Percentiles rank a stretch among this genome's conserved stretches.
Conservation (phyloP, 2,113 vertebrate genomes). For the Apteryx owenii region DNA sequence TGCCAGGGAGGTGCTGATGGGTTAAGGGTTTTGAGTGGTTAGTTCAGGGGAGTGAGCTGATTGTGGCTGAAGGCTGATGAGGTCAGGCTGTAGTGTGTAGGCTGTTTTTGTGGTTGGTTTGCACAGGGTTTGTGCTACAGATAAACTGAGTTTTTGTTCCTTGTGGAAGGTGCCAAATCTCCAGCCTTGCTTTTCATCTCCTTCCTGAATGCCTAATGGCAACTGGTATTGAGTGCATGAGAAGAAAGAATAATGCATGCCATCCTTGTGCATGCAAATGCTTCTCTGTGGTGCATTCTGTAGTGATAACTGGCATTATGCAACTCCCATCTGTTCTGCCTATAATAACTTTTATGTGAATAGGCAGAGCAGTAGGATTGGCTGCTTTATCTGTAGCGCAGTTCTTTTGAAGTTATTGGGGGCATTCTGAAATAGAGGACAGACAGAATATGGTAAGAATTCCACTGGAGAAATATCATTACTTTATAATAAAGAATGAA, state of each 20-base stretch:
- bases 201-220: not conserved
- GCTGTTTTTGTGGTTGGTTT: not conserved
- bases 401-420: not conserved
- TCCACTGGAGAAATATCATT: not conserved
- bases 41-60: not conserved
- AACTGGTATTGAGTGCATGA: not conserved
- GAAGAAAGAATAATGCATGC: not conserved
- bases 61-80: not conserved
- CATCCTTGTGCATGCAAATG: not conserved
- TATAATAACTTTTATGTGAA: not conserved
- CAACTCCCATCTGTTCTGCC: not conserved
- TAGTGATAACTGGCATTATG: not conserved
- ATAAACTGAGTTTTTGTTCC: not conserved
- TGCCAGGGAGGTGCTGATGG: not conserved
- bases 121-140: not conserved
- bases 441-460: not conserved
- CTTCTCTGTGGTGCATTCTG: not conserved
- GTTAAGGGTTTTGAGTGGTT: not conserved
- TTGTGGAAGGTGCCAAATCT: not conserved
- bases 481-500: not conserved
- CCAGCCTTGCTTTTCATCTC: not conserved
- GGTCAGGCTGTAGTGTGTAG: not conserved
- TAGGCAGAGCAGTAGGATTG: not conserved
- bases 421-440: not conserved
- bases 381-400: not conserved